Base-by-base conservation (phyloP, 2,888 invertebrate species). In the Lepidocyrtinus sp. region DNA sequence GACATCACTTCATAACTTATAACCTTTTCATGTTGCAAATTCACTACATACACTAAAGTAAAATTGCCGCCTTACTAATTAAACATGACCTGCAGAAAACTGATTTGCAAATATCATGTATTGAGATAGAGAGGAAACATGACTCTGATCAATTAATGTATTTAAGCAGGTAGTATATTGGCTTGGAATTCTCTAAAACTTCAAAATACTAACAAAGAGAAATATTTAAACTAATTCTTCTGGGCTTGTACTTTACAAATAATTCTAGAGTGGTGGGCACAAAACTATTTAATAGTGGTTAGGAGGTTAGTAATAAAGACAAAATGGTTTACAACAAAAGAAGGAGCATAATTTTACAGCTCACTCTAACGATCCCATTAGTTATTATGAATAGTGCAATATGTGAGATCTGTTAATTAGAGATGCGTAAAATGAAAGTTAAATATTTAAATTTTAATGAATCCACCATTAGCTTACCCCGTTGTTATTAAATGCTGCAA, bases 391-490 rank as follows among this genome's bases (percentile, higher is more conserved):
- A 61, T 61, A 7, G 19, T 61, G 61, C 17, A 5, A n/a, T 17
- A 7, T 61, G 12, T 19, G 7, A 61, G 7, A n/a, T 7, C 12
- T 12, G 9, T 15, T 12, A 45, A 45, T 12, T 9, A 45, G 46
- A 19, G 2, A 62, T 12, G 5, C 15, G 2, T 9, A 59, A 17
- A 9, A n/a, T 24, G n/a, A 62, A 62, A 62, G 21, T 21, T 21
- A 62, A 17, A 24, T 15, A 62, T 15, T 62, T 17, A 3, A 12
- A 62, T 24, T 19, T 50, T 50, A 7, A 12, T 50, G 36, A 2
- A 50, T 50, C 50, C 50, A n/a, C n/a, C 50, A 1, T 50, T 17
- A 15, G 70, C 76, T 76, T 76, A 76, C 76, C 76, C 76, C 65
- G 70, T 55, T 65, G 24, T 68, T 68, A 64, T 21, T 55, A 75